phyloP scores from a whole-genome alignment of 2,113 vertebrate genomes.

The Ia io region DNA sequence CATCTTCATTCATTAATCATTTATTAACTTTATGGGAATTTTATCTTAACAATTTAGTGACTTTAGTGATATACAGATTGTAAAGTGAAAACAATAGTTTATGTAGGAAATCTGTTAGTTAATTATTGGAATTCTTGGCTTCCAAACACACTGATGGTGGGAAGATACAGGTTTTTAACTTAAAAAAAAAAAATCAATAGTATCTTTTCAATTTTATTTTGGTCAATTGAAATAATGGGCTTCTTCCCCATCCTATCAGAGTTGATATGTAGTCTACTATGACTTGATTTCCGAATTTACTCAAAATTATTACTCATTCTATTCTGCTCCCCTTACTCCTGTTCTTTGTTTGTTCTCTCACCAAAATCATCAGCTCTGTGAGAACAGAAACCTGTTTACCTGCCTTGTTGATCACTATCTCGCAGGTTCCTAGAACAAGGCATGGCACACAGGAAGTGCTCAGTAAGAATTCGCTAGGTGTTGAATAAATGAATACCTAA shows the following conservation, averaged over 20 bases:
- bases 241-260: not conserved
- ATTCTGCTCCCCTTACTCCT: not conserved
- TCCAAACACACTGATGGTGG: not conserved
- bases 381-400: not conserved
- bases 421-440: not conserved
- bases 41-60: not conserved
- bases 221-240: not conserved
- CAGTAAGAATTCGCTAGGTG: not conserved
- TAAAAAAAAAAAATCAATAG: not conserved
- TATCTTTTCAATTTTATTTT: not conserved
- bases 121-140: not conserved
- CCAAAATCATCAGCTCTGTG: not conserved
- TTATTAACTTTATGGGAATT: not conserved
- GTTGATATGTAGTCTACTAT: not conserved
- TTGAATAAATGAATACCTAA: not conserved
- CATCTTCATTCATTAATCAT: not conserved
- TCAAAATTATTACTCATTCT: not conserved
- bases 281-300: not conserved
- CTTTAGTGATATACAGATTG: not conserved
- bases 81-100: not conserved
- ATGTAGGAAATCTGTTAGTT: not conserved
- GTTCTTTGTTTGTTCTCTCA: not conserved
- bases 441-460: not conserved
- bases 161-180: not conserved
- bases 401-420: not conserved